Base-by-base conservation (phyloP, 1,140 invertebrate genomes). In the Macrobrachium rosenbergii region DNA sequence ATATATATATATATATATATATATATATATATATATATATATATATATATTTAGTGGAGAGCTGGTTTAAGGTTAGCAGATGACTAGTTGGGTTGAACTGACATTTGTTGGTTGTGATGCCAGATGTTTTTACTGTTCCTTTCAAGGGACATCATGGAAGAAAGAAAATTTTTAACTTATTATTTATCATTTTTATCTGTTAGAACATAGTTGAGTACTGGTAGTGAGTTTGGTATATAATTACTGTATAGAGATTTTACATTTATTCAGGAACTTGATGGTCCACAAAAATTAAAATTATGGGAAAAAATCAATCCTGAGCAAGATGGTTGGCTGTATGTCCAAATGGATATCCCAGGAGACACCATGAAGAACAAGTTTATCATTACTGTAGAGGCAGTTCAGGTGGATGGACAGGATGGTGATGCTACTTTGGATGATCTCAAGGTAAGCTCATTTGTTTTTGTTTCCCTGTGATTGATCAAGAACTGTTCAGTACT, bases 401-500 rank as follows among this genome's bases (percentile, higher is more conserved):
- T 60, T 67, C 12, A 81, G n/a, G 23, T 23, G 3, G 58, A 73
- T 14, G 11, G 12, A 16, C 84, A 87, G 59, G 78, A 87, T 23
- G 84, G 84, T 62, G 84, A 87, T 87, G 84, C 78, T 64, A 81
- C 84, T 5, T 14, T 87, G 52, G 84, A 87, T 75, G 84, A 87
- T 63, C 17, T 87, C 17, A 73, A 73, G 84, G 84, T 77, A 62
- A 73, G 83, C 60, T 28, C 67, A 52, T 11, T 69, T 19, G 43
- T 58, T 43, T 37, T 75, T 52, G n/a, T 58, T n/a, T 58, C 28
- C 28, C 28, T 58, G 11, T 14, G 59, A n/a, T 28, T 28, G 17
- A 75, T 0, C 8, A n/a, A 69, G 8, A 69, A 37, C 28, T 37
- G 45, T 52, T 52, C 7, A 52, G 52, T 52, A 52, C 8, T 37